phyloP scores from a whole-genome alignment of 1,140 invertebrate genomes.

The Drosophila repleta region DNA sequence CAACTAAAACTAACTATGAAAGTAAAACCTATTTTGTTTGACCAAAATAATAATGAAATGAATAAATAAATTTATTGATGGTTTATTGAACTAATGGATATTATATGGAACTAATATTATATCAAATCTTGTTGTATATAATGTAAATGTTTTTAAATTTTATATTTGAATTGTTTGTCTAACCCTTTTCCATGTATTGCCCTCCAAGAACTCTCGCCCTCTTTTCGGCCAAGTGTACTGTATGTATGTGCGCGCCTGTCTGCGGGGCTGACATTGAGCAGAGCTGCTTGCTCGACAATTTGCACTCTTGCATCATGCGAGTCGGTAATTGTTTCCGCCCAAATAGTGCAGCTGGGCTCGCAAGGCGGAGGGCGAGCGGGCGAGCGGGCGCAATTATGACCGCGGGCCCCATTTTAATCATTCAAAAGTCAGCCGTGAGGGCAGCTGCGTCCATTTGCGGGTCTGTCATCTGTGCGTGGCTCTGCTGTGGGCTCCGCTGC shows the following conservation, averaged over 20 bases:
- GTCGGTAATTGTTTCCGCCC: slow-evolving; percentile 77
- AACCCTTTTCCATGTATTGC: neutral
- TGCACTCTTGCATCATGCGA: slow-evolving; percentile 80
- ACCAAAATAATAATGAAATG: no score
- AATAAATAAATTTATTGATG: no score
- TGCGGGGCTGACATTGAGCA: slow-evolving; percentile 61
- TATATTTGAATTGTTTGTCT: no score
- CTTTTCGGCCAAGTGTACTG: slow-evolving; percentile 4
- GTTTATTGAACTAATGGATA: no score
- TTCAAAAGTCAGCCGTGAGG: slow-evolving; percentile 58
- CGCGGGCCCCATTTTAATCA: slow-evolving; percentile 59
- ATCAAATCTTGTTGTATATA: no score
- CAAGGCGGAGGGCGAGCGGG: neutral
- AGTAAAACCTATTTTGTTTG: no score
- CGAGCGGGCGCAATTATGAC: slow-evolving; percentile 29
- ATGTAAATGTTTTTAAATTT: no score
- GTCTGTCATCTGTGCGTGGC: slow-evolving; percentile 2
- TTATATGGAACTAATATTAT: no score
- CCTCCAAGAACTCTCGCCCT: neutral
- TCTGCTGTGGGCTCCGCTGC: no score
- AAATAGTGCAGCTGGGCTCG: slow-evolving; percentile 56
- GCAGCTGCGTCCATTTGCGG: slow-evolving; percentile 50
- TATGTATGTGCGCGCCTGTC: neutral
- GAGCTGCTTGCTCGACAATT: slow-evolving; percentile 49
- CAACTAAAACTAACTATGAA: no score